A percentile compares a stretch with the other conserved stretches of the same genome.
Evolutionary conservation across 2,113 vertebrate species (phyloP).

Genomic region (Embiotoca jacksoni): DNA sequence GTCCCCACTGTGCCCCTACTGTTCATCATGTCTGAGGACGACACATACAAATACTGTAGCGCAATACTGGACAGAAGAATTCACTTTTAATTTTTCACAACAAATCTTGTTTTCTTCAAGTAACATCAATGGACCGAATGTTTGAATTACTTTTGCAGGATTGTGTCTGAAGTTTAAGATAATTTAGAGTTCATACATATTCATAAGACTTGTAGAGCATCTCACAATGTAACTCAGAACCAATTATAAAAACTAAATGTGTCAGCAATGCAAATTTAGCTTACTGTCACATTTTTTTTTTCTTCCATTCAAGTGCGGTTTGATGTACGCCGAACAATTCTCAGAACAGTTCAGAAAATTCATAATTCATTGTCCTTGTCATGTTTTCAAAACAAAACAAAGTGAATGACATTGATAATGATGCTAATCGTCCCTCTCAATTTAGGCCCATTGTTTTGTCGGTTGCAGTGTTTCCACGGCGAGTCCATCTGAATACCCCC

Average conservation of each 20-base stretch:
- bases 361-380: slow-evolving; percentile 55
- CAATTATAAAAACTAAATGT: slow-evolving; percentile 49
- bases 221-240: slow-evolving; percentile 19
- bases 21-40: slow-evolving; percentile 23
- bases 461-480: slow-evolving; percentile 63
- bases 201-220: slow-evolving; percentile 7
- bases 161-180: slow-evolving; percentile 21
- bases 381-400: slow-evolving; percentile 70
- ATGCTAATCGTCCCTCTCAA: slow-evolving; percentile 69
- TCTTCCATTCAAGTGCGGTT: slow-evolving; percentile 30
- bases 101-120: not conserved
- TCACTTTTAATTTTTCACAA: slow-evolving; percentile 1
- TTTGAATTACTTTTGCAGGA: slow-evolving; percentile 5
- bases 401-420: slow-evolving; percentile 68
- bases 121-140: not conserved
- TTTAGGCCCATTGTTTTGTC: slow-evolving; percentile 75
- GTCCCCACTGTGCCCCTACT: not conserved
- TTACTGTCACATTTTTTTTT: slow-evolving; percentile 32
- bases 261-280: slow-evolving; percentile 43
- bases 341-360: slow-evolving; percentile 49
- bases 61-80: not conserved
- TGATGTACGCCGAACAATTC: slow-evolving; percentile 49
- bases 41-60: not conserved
- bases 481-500: slow-evolving; percentile 64
- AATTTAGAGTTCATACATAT: slow-evolving; percentile 41